Conservation (phyloP, 2,888 invertebrate genomes). For the Ceraclea dissimilis region DNA sequence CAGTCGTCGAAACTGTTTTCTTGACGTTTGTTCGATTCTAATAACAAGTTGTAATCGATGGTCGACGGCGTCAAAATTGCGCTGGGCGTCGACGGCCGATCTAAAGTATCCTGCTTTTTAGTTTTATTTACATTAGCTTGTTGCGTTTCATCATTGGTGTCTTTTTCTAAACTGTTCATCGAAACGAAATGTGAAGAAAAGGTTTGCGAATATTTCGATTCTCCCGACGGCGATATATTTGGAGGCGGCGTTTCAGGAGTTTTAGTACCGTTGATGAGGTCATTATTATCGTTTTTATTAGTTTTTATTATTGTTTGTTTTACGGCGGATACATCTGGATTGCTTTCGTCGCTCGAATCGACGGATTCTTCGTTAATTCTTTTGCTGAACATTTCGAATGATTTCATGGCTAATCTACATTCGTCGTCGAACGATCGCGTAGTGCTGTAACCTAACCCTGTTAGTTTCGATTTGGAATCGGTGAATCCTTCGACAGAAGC, state of each 20-base stretch:
- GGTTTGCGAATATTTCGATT: conserved; percentile 48
- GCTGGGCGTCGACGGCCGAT: conserved; percentile 46
- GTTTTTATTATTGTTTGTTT: neutral
- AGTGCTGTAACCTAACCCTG: conserved; percentile 12
- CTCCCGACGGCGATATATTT: conserved; percentile 46
- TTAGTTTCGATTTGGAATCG: conserved; percentile 25
- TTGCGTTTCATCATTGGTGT: conserved; percentile 30
- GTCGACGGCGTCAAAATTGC: conserved; percentile 53
- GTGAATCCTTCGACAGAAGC: conserved; percentile 22
- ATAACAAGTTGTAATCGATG: conserved; percentile 25
- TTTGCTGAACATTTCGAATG: conserved; percentile 18
- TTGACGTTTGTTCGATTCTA: conserved; percentile 4
- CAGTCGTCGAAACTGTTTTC: conserved; percentile 20
- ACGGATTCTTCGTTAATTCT: conserved; percentile 19
- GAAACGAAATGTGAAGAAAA: conserved; percentile 58
- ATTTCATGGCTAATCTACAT: conserved; percentile 7
- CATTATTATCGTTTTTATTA: neutral
- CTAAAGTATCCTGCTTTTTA: conserved; percentile 18
- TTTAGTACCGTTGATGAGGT: conserved; percentile 28
- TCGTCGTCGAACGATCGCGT: conserved; percentile 21
- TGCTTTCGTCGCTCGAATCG: conserved; percentile 10
- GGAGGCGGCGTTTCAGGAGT: conserved; percentile 65
- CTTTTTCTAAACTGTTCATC: conserved; percentile 40
- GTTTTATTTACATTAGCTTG: conserved; percentile 5
- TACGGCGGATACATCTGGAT: neutral